Evolutionary conservation across 2,888 invertebrate species (phyloP).

Genomic region (Lapara coniferarum): DNA sequence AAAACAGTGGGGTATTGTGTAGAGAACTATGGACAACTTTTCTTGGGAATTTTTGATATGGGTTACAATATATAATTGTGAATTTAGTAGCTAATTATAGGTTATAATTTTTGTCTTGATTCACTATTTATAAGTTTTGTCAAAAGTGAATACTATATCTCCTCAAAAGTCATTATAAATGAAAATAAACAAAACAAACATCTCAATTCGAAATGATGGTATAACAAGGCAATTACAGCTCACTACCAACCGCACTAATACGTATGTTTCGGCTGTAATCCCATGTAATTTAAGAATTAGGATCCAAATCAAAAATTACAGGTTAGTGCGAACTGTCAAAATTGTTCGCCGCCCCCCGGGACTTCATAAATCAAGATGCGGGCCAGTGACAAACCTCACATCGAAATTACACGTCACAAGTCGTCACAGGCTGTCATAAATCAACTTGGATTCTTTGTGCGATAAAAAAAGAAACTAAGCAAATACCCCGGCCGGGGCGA

Average conservation of each 20-base stretch:
- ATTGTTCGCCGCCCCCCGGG: conserved; percentile 66
- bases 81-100: no score
- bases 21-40: neutral
- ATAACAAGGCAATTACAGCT: conserved; percentile 4
- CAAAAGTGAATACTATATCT: neutral
- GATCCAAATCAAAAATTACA: conserved; percentile 56
- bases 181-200: conserved; percentile 1
- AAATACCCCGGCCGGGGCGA: conserved; percentile 70
- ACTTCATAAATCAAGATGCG: conserved; percentile 78
- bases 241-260: conserved; percentile 14
- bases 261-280: neutral
- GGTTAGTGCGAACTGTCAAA: conserved; percentile 69
- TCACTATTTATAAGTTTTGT: no score
- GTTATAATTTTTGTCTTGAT: no score
- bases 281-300: conserved; percentile 21
- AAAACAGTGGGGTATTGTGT: neutral
- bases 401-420: conserved; percentile 81
- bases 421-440: conserved; percentile 80
- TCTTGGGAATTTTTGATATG: neutral
- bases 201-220: neutral
- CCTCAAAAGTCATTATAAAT: neutral
- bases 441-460: conserved; percentile 77
- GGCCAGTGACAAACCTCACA: conserved; percentile 79
- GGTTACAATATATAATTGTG: no score
- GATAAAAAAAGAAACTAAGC: conserved; percentile 76